These are phyloP conservation scores for Otolemur garnettii DNA, from an alignment of 2,113 vertebrate species.

Conservation along the genomic window DNA sequence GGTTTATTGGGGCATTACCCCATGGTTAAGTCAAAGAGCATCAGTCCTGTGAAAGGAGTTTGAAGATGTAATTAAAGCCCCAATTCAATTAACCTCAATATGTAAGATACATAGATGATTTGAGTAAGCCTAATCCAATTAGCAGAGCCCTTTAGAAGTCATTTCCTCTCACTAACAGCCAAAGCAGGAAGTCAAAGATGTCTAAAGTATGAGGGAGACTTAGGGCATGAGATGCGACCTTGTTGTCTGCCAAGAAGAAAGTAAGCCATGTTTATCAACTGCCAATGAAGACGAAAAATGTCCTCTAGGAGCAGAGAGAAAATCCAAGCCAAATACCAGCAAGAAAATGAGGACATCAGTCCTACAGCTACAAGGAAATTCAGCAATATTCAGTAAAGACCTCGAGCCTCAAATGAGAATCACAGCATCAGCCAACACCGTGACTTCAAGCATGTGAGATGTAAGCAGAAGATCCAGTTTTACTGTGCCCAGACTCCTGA, in stretches of 20 bases:
- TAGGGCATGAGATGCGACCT: not conserved
- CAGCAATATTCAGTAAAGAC: not conserved
- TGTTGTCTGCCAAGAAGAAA: not conserved
- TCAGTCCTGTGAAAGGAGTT: not conserved
- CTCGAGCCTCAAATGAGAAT: not conserved
- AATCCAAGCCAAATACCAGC: not conserved
- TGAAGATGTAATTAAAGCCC: not conserved
- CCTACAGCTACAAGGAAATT: not conserved
- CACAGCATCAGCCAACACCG: not conserved
- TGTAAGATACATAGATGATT: not conserved
- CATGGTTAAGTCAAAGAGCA: not conserved
- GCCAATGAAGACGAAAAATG: not conserved
- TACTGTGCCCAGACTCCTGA: not conserved
- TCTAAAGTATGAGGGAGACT: not conserved
- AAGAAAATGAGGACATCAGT: not conserved
- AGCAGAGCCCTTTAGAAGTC: not conserved
- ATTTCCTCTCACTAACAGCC: not conserved
- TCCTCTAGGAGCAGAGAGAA: not conserved
- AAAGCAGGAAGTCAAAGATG: not conserved
- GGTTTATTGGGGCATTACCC: not conserved
- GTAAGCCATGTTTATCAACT: not conserved
- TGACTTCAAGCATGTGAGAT: not conserved
- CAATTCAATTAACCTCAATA: conserved; percentile 8
- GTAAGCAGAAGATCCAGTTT: not conserved
- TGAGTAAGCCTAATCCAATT: not conserved